phyloP scores from a whole-genome alignment of 2,797 vertebrate species.

The Crenuchus spilurus region DNA sequence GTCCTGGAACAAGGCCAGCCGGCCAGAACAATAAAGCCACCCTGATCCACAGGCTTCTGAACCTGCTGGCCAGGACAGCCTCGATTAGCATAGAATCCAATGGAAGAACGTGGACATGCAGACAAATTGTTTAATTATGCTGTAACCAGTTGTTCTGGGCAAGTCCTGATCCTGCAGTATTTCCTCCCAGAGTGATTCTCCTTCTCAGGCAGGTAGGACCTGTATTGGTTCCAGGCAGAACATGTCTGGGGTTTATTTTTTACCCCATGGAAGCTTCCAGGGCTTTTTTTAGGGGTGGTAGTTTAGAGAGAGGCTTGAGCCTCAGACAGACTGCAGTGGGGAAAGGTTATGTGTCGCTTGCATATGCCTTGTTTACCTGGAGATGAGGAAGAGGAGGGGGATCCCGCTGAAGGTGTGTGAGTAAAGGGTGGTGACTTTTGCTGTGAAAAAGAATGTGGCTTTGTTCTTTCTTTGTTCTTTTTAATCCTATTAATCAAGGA shows the following conservation, averaged over 20 bases:
- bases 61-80: conserved; percentile 27
- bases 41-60: conserved; percentile 49
- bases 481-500: too few relatives aligned
- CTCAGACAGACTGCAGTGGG: conserved; percentile 8
- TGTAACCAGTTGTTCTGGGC: conserved; percentile 44
- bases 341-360: conserved; percentile 64
- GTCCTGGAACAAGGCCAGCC: conserved; percentile 62
- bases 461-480: too few relatives aligned
- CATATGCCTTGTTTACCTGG: conserved; percentile 58
- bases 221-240: not conserved
- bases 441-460: not conserved
- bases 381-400: conserved; percentile 28
- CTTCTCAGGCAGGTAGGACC: conserved; percentile 55
- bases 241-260: conserved; percentile 23
- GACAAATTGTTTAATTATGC: conserved; percentile 47
- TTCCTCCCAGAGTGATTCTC: conserved; percentile 45
- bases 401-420: conserved; percentile 54
- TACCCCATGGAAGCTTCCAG: conserved; percentile 5
- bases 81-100: conserved; percentile 44
- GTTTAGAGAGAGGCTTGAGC: not conserved
- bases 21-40: conserved; percentile 63
- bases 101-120: conserved; percentile 41
- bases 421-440: not conserved
- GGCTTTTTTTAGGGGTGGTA: not conserved
- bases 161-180: conserved; percentile 57